These are phyloP conservation scores for Philereme transversata DNA, from an alignment of 2,888 invertebrate genomes.

Conservation along the genomic window DNA sequence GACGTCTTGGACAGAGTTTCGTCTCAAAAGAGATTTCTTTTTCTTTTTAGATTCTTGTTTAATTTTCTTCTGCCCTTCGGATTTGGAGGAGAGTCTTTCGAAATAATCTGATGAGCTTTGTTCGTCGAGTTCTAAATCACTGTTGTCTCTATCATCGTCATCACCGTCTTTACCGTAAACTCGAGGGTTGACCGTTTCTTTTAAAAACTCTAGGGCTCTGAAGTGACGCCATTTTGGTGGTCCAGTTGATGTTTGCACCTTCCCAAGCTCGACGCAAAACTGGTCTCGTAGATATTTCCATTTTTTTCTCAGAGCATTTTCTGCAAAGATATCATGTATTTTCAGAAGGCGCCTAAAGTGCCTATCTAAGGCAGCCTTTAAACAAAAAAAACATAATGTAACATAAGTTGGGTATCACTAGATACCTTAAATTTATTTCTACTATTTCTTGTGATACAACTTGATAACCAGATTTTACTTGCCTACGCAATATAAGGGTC, in stretches of 20 bases:
- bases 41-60: constrained; percentile 13
- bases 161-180: constrained; percentile 12
- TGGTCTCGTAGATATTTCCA: constrained; percentile 37
- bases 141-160: background rate
- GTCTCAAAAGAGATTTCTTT: constrained; percentile 2
- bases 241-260: constrained; percentile 14
- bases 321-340: constrained; percentile 13
- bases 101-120: constrained; percentile 25
- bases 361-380: no score
- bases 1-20: background rate
- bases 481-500: background rate
- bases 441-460: no score
- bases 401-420: no score
- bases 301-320: constrained; percentile 29
- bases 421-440: no score
- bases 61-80: constrained; percentile 10
- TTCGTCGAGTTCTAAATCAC: constrained; percentile 7
- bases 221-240: constrained; percentile 21
- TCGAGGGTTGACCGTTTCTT: constrained; percentile 13
- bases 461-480: background rate
- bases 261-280: constrained; percentile 30
- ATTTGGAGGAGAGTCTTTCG: constrained; percentile 10
- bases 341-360: no score
- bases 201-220: constrained; percentile 17
- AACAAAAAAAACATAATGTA: no score